Conservation (phyloP, 1,140 invertebrate genomes). For the Amyelois transitella region DNA sequence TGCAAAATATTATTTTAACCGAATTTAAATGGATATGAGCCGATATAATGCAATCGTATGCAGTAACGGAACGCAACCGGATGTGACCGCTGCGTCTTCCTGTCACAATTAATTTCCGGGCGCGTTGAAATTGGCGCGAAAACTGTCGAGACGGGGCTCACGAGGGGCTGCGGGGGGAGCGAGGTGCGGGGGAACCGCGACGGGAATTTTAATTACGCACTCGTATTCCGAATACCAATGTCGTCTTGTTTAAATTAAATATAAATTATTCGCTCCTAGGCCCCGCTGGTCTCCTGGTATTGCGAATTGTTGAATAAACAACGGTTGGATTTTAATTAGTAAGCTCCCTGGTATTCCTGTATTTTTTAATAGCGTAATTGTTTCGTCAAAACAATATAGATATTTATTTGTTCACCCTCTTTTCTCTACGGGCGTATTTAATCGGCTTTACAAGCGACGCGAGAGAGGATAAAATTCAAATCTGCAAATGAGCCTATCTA, state of each 20-base stretch:
- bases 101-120: constrained; percentile 74
- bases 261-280: constrained; percentile 71
- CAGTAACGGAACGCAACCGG: constrained; percentile 59
- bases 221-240: constrained; percentile 73
- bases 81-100: constrained; percentile 70
- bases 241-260: constrained; percentile 74
- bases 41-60: constrained; percentile 42
- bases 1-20: background rate
- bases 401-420: background rate
- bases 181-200: constrained; percentile 41
- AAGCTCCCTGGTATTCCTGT: constrained; percentile 19
- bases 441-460: background rate
- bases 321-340: constrained; percentile 54
- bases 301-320: constrained; percentile 58
- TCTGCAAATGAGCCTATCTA: background rate
- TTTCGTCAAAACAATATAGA: background rate
- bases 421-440: background rate
- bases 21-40: constrained; percentile 9
- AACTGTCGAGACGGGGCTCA: constrained; percentile 58
- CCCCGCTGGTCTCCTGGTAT: constrained; percentile 54
- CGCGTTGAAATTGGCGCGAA: constrained; percentile 73
- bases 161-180: constrained; percentile 11
- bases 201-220: constrained; percentile 74
- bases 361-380: constrained; percentile 1
- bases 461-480: background rate